Evolutionary conservation across 2,797 vertebrate genomes (phyloP), one percentile per base, ranked within the genome.

Genomic region (Megalops cyprinoides): DNA sequence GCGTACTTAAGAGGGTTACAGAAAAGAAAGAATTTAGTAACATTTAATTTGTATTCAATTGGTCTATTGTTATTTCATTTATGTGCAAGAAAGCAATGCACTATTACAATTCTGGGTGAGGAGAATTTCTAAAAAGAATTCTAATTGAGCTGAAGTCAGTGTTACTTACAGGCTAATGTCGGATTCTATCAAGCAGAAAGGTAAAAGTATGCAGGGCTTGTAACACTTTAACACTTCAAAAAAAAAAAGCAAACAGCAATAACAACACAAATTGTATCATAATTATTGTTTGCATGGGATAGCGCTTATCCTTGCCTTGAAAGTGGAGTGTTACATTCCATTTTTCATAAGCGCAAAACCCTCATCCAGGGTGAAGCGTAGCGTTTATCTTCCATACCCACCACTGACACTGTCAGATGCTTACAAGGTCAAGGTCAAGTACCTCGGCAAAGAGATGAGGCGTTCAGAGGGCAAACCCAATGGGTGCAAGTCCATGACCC

Each of bases 21-120:
- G 4, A 9, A 25, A 28, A 25, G n/a, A 4, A 65, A 65, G 31
- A 34, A 65, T 65, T 65, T 31, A 65, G 31, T 65, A 65, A 34
- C 34, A 65, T 65, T 65, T 31, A 65, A 37, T 65, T 65, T 65
- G 60, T 65, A 31, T 65, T 15, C 31, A 60, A 60, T 60, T n/a
- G 37, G 60, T 65, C 28, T 34, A 65, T 15, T 62, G 58, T 62
- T 31, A 62, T 65, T 37, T 65, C 12, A 34, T 65, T 65, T 65
- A 28, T 3, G 60, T 37, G 31, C 31, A 28, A 65, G 60, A 31
- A 65, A 31, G 12, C 60, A 37, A 31, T 65, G 20, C 31, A 31
- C 1, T 65, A 65, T 65, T 65, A 60, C 37, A 65, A 65, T 37
- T 65, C 31, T 5, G 60, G 56, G 31, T 14, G 37, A 14, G 31